phyloP scores from a whole-genome alignment of 2,888 invertebrate genomes.

The Peribatodes rhomboidaria region DNA sequence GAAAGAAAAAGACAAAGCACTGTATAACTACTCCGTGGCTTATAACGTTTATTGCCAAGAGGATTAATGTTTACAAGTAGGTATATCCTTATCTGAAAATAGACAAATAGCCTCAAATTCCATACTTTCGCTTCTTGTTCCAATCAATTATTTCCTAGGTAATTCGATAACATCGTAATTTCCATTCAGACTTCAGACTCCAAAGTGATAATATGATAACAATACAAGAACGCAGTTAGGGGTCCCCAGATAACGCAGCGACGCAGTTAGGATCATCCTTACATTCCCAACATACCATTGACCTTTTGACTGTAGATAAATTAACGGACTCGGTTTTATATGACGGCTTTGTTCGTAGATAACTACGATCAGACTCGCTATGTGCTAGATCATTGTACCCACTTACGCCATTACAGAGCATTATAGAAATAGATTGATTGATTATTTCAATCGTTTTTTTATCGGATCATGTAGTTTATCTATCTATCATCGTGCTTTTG shows the following conservation, averaged over 20 bases:
- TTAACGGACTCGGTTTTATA: constrained; percentile 43
- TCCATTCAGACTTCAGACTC: neutral
- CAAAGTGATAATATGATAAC: constrained; percentile 24
- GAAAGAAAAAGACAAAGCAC: too few species aligned
- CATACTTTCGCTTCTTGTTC: too few species aligned
- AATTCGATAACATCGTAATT: neutral
- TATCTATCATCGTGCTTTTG: constrained; percentile 1
- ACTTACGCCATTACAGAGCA: neutral
- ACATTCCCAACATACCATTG: constrained; percentile 26
- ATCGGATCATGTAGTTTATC: neutral
- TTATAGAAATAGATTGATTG: neutral
- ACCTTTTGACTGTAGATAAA: constrained; percentile 44
- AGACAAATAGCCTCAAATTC: too few species aligned
- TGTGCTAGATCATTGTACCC: constrained; percentile 17
- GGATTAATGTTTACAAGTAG: too few species aligned
- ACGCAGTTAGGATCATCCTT: constrained; percentile 34
- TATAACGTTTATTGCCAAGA: too few species aligned
- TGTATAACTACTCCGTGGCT: too few species aligned
- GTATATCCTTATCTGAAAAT: too few species aligned
- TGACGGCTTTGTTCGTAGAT: constrained; percentile 16
- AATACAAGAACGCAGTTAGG: constrained; percentile 41
- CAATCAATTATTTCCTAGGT: too few species aligned
- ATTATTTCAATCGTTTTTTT: neutral
- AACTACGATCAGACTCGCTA: neutral
- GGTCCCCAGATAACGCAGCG: constrained; percentile 47